These are phyloP conservation scores for Sprattus sprattus DNA, from an alignment of 2,113 vertebrate genomes.

Conservation along the genomic window DNA sequence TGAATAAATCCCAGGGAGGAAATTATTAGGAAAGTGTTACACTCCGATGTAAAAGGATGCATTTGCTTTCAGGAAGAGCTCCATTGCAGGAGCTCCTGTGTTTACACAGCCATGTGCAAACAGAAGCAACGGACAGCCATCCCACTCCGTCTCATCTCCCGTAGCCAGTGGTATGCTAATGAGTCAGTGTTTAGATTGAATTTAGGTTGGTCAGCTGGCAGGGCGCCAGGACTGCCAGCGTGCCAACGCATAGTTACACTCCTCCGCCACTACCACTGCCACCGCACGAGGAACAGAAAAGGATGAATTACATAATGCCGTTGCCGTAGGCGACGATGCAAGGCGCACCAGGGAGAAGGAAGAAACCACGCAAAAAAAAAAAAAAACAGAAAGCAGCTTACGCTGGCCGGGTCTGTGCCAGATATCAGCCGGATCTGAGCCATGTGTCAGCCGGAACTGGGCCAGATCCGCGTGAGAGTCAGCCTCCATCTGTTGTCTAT, in stretches of 20 bases:
- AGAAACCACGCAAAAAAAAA: neutral
- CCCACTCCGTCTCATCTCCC: neutral
- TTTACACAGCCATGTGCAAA: slow-evolving; percentile 10
- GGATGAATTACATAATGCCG: neutral
- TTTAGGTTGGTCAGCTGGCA: neutral
- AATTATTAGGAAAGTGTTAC: neutral
- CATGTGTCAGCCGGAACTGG: neutral
- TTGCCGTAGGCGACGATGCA: neutral
- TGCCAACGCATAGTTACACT: neutral
- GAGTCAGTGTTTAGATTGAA: neutral
- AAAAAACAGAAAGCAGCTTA: neutral
- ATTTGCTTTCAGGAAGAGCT: neutral
- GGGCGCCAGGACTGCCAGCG: neutral
- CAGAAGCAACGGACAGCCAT: neutral
- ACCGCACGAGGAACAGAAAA: neutral
- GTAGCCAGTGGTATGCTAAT: slow-evolving; percentile 15
- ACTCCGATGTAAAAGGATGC: neutral
- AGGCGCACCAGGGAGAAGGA: neutral
- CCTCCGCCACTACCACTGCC: neutral
- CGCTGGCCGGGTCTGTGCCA: neutral
- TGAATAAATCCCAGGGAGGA: neutral
- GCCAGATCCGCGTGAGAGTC: neutral
- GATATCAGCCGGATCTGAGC: neutral
- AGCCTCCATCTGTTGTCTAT: no score
- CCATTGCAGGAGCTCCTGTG: neutral